Evolutionary conservation across 2,797 vertebrate species (phyloP).

Genomic region (Sebastes itinus): DNA sequence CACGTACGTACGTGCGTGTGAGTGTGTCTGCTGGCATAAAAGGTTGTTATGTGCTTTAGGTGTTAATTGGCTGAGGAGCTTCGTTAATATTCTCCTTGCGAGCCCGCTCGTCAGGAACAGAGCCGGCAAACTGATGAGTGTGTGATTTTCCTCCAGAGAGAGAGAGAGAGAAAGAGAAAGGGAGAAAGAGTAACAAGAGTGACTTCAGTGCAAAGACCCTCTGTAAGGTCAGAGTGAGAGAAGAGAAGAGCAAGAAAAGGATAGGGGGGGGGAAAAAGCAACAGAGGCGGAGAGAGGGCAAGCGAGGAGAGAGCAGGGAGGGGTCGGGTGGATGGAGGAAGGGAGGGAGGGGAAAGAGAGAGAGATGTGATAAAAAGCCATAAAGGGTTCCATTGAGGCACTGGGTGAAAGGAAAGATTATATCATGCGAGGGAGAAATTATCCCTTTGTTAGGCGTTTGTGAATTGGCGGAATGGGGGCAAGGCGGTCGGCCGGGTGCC

Average conservation of each 20-base stretch:
- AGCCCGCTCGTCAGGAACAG: conserved; percentile 80
- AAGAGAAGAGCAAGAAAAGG: conserved; percentile 43
- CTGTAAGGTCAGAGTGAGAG: conserved; percentile 73
- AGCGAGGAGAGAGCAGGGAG: conserved; percentile 32
- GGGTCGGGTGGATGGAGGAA: conserved; percentile 36
- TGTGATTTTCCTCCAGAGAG: conserved; percentile 82
- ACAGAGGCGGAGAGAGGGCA: conserved; percentile 30
- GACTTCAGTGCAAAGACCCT: conserved; percentile 65
- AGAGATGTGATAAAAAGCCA: conserved; percentile 75
- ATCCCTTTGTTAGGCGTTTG: conserved; percentile 75
- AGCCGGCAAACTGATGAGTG: conserved; percentile 85
- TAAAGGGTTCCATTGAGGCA: conserved; percentile 77
- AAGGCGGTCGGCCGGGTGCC: conserved; percentile 46
- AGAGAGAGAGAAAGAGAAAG: conserved; percentile 38
- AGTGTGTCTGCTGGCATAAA: conserved; percentile 68
- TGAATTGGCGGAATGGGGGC: conserved; percentile 75
- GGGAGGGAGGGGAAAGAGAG: not conserved
- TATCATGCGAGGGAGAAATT: conserved; percentile 79
- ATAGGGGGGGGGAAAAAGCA: conserved; percentile 1
- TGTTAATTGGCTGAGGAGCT: conserved; percentile 85
- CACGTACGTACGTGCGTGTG: not conserved
- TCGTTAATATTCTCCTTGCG: conserved; percentile 87
- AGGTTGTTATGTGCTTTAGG: conserved; percentile 85
- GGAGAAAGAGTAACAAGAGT: conserved; percentile 55
- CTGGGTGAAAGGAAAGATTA: conserved; percentile 80